phyloP scores from a whole-genome alignment of 2,888 invertebrate genomes.

The Syritta pipiens region DNA sequence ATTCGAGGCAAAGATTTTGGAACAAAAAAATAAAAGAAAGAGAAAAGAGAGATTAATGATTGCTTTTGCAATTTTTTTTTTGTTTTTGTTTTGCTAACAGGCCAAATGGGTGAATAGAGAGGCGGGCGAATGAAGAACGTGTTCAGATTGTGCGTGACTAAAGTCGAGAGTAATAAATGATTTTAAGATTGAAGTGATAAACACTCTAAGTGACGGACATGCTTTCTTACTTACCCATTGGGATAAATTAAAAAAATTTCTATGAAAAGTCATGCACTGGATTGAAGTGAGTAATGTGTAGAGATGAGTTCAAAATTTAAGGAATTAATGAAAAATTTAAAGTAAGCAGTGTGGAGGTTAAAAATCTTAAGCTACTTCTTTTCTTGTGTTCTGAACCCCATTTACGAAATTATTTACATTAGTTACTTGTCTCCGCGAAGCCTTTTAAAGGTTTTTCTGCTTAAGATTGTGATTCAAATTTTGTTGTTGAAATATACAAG shows the following conservation, averaged over 20 bases:
- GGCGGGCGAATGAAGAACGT: not conserved
- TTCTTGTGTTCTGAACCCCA: too few species aligned
- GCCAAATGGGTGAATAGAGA: conserved; percentile 14
- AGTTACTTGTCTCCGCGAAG: too few species aligned
- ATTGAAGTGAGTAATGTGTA: not conserved
- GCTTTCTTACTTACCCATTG: not conserved
- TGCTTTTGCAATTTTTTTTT: conserved; percentile 9
- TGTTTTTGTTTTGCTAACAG: conserved; percentile 22
- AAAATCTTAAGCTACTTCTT: too few species aligned
- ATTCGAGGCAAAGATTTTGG: conserved; percentile 43
- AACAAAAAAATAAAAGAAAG: conserved; percentile 9
- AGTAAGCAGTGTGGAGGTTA: not conserved
- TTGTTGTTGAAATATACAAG: too few species aligned
- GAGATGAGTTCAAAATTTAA: too few species aligned
- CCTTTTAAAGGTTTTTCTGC: too few species aligned
- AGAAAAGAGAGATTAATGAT: conserved; percentile 54
- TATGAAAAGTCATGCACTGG: too few species aligned
- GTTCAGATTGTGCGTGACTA: conserved; percentile 43
- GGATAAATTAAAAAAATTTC: not conserved
- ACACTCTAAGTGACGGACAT: not conserved
- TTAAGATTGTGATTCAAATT: too few species aligned
- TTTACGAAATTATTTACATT: too few species aligned
- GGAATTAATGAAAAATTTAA: not conserved
- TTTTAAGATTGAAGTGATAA: conserved; percentile 19
- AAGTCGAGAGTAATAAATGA: conserved; percentile 44